Evolutionary conservation across 2,113 vertebrate species (phyloP).

Genomic region (Malaclemys terrapin): DNA sequence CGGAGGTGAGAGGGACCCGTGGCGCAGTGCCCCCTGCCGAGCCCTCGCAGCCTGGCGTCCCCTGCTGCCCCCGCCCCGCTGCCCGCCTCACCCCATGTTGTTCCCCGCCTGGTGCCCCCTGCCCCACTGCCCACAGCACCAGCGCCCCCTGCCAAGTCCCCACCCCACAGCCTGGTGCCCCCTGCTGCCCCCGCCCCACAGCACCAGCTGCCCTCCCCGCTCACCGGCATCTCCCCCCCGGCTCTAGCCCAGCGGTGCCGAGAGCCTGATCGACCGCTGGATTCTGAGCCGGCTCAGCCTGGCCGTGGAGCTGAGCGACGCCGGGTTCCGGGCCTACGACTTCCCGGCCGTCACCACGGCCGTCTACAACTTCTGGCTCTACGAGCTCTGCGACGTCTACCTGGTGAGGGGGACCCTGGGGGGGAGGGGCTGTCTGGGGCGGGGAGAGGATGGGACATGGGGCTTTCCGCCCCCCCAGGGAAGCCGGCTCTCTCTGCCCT

Average conservation of each 20-base stretch:
- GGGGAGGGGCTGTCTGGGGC: too few species aligned
- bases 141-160: too few species aligned
- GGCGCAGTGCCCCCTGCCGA: too few species aligned
- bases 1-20: conserved; percentile 76
- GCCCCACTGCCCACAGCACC: too few species aligned
- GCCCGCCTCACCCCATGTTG: too few species aligned
- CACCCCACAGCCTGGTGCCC: too few species aligned
- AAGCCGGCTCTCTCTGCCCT: too few species aligned
- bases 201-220: too few species aligned
- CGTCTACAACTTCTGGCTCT: conserved; percentile 94
- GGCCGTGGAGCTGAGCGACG: conserved; percentile 83
- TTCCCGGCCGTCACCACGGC: conserved; percentile 88
- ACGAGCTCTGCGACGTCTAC: conserved; percentile 93
- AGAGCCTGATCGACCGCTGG: conserved; percentile 89
- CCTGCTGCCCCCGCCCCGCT: too few species aligned
- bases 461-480: not conserved
- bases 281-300: conserved; percentile 87
- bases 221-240: not conserved
- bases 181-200: too few species aligned
- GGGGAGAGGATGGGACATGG: not conserved
- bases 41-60: too few species aligned
- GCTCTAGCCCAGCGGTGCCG: conserved; percentile 79
- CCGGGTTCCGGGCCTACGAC: conserved; percentile 87
- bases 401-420: conserved; percentile 76
- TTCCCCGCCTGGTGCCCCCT: too few species aligned